Conservation (phyloP, 2,888 invertebrate species). For the Dynastes grantii region DNA sequence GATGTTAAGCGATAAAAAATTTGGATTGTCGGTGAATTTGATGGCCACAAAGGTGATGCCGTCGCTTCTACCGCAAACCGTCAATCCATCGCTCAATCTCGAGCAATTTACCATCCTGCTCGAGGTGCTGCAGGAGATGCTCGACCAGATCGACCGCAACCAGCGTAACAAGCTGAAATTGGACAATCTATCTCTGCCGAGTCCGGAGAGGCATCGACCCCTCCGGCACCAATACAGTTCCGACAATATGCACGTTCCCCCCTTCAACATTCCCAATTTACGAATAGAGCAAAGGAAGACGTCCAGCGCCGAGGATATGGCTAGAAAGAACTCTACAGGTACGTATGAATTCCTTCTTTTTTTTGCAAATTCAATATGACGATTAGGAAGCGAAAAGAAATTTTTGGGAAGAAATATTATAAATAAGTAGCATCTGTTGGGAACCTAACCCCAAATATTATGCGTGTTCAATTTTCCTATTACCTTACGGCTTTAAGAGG, state of each 20-base stretch:
- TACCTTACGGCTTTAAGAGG: neutral
- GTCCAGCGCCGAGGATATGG: slow-evolving; percentile 93
- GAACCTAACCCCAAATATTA: slow-evolving; percentile 5
- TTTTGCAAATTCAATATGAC: no score
- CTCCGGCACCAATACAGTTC: slow-evolving; percentile 88
- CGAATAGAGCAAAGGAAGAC: slow-evolving; percentile 91
- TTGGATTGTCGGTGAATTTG: slow-evolving; percentile 89
- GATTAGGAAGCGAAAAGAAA: neutral
- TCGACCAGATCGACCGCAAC: slow-evolving; percentile 89
- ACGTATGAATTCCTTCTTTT: slow-evolving; percentile 57
- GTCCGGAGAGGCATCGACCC: slow-evolving; percentile 83
- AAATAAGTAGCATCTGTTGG: slow-evolving; percentile 12
- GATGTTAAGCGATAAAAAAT: slow-evolving; percentile 92
- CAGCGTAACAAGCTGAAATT: slow-evolving; percentile 92
- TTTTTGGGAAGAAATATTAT: neutral
- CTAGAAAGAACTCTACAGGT: slow-evolving; percentile 88
- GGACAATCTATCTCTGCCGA: slow-evolving; percentile 83
- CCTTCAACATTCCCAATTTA: slow-evolving; percentile 91
- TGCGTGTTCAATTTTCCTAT: neutral
- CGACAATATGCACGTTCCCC: slow-evolving; percentile 88
- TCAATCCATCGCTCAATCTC: slow-evolving; percentile 88
- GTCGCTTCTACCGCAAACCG: slow-evolving; percentile 90
- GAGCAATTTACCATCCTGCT: slow-evolving; percentile 87
- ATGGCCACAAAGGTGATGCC: slow-evolving; percentile 97
- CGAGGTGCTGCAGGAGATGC: slow-evolving; percentile 93